These are phyloP conservation scores for Perccottus glenii DNA, from an alignment of 2,113 vertebrate species.

Conservation along the genomic window DNA sequence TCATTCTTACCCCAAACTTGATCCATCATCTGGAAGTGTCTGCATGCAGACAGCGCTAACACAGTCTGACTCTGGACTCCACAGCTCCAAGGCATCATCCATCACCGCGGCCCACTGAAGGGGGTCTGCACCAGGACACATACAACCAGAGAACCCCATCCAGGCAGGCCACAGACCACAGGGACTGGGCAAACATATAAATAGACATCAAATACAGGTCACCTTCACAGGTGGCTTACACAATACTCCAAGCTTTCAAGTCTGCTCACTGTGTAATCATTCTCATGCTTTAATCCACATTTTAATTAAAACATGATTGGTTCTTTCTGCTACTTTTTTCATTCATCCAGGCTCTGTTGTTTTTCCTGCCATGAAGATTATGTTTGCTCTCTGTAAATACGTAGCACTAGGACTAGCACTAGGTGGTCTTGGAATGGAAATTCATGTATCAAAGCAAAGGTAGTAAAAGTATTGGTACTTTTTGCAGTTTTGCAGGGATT, in stretches of 20 bases:
- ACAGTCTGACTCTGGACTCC: constrained; percentile 41
- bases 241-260: constrained; percentile 19
- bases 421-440: constrained; percentile 65
- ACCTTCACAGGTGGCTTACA: constrained; percentile 39
- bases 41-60: constrained; percentile 35
- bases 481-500: no score
- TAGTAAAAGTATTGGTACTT: no score
- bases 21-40: constrained; percentile 47
- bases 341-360: not conserved
- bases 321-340: constrained; percentile 32
- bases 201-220: constrained; percentile 52
- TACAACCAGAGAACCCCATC: constrained; percentile 54
- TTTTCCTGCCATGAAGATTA: constrained; percentile 51
- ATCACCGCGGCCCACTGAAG: constrained; percentile 57
- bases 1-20: constrained; percentile 35
- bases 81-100: constrained; percentile 68
- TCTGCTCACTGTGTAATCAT: constrained; percentile 34
- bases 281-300: constrained; percentile 52
- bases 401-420: no score
- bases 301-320: constrained; percentile 55
- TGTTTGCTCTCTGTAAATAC: constrained; percentile 64
- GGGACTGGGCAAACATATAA: constrained; percentile 41
- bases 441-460: constrained; percentile 2
- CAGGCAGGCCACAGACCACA: constrained; percentile 40
- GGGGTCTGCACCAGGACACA: constrained; percentile 44